phyloP scores from a whole-genome alignment of 2,113 vertebrate genomes.

The Camelus bactrianus region DNA sequence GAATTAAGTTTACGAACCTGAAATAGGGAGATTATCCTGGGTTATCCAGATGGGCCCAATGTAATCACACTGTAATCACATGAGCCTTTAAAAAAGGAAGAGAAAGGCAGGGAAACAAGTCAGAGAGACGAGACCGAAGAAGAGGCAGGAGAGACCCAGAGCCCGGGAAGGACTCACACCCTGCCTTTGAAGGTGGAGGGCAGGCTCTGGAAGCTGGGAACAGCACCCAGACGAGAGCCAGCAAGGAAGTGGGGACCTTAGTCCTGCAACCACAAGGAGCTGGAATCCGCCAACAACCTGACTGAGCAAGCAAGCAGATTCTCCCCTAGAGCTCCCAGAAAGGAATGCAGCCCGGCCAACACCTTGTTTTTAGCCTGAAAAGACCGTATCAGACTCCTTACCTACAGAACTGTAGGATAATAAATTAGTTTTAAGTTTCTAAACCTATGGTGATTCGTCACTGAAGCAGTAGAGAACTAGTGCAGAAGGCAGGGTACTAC shows the following conservation, averaged over 20 bases:
- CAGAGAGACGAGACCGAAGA: neutral
- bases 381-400: neutral
- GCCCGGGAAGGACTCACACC: neutral
- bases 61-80: conserved; percentile 49
- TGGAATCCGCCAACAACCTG: neutral
- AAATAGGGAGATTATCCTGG: conserved; percentile 57
- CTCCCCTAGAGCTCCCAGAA: neutral
- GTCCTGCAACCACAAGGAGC: neutral
- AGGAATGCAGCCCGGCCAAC: neutral
- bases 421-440: neutral
- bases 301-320: neutral
- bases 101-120: neutral
- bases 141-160: neutral
- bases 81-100: neutral
- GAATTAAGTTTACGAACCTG: conserved; percentile 54
- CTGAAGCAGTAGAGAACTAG: neutral
- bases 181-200: neutral
- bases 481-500: neutral
- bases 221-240: neutral
- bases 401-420: neutral
- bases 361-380: neutral
- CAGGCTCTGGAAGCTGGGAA: neutral
- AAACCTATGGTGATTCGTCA: neutral
- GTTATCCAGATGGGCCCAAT: conserved; percentile 47
- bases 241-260: neutral